A percentile compares a stretch with the other conserved stretches of the same genome.
These are phyloP conservation scores for Deroptyus accipitrinus DNA, from an alignment of 2,113 vertebrate species.

Conservation along the genomic window DNA sequence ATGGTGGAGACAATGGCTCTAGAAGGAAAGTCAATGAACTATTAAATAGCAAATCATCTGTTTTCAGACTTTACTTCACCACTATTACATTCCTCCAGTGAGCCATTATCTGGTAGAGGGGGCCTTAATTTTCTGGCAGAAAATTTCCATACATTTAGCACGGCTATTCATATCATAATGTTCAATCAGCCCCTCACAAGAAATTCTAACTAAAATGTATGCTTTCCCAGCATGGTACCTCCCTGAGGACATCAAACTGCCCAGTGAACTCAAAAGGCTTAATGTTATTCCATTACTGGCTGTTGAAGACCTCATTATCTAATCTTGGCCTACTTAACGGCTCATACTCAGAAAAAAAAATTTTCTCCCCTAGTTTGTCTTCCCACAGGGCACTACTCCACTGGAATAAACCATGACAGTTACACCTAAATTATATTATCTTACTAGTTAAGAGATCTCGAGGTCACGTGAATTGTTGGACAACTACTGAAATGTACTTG, in stretches of 20 bases:
- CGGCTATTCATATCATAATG: constrained; percentile 70
- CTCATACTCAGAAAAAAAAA: background rate
- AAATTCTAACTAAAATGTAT: constrained; percentile 67
- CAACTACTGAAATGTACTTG: background rate
- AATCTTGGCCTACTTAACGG: constrained; percentile 58
- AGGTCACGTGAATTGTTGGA: background rate
- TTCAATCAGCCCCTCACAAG: constrained; percentile 64
- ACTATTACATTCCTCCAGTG: constrained; percentile 75
- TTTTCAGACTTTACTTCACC: constrained; percentile 84
- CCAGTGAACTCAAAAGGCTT: constrained; percentile 70
- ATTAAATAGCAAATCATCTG: constrained; percentile 90
- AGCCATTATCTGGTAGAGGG: constrained; percentile 64
- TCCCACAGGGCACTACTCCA: background rate
- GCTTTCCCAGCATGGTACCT: constrained; percentile 70
- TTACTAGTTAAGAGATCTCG: background rate
- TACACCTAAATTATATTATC: constrained; percentile 1
- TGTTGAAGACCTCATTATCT: constrained; percentile 72
- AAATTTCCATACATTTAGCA: constrained; percentile 61
- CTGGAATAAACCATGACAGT: constrained; percentile 4
- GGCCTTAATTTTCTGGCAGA: constrained; percentile 68
- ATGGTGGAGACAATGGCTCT: constrained; percentile 27
- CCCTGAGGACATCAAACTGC: constrained; percentile 71
- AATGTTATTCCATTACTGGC: constrained; percentile 67
- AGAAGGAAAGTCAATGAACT: constrained; percentile 85
- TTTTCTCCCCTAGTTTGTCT: background rate